Conservation (phyloP, 2,888 invertebrate species). For the Eristalinus aeneus region DNA sequence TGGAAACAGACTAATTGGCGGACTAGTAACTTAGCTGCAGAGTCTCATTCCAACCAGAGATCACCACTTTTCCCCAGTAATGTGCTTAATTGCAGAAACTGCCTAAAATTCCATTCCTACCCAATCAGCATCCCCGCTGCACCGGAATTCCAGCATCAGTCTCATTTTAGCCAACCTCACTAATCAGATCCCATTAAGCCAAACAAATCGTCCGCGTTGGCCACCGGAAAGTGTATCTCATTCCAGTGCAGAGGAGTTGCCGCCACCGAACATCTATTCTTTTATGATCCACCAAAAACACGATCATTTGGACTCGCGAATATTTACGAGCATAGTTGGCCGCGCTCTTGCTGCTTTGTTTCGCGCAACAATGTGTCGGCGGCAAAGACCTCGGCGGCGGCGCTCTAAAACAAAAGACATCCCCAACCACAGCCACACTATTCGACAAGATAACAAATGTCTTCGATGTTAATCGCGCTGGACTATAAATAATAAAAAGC, state of each 20-base stretch:
- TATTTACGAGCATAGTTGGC: background rate
- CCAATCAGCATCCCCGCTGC: background rate
- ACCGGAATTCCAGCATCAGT: background rate
- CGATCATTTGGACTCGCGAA: background rate
- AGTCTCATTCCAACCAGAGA: too few species aligned
- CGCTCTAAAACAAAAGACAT: conserved; percentile 17
- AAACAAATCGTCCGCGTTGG: conserved; percentile 44
- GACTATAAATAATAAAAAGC: conserved; percentile 45
- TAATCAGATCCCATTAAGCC: conserved; percentile 57
- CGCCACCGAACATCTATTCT: background rate
- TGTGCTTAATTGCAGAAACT: too few species aligned
- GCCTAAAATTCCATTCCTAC: background rate
- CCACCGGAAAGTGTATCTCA: conserved; percentile 20
- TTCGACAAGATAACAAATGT: conserved; percentile 51
- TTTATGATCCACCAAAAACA: background rate
- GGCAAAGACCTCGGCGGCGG: background rate
- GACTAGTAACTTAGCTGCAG: too few species aligned
- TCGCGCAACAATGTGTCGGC: conserved; percentile 37
- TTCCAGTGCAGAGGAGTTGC: background rate
- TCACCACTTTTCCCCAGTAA: too few species aligned
- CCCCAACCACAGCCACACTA: conserved; percentile 31
- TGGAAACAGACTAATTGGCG: too few species aligned
- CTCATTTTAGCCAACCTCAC: background rate
- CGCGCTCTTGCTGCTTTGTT: conserved; percentile 10
- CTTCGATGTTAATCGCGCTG: conserved; percentile 32